Base-by-base conservation (phyloP, 2,113 vertebrate genomes). In the Gymnarchus niloticus region DNA sequence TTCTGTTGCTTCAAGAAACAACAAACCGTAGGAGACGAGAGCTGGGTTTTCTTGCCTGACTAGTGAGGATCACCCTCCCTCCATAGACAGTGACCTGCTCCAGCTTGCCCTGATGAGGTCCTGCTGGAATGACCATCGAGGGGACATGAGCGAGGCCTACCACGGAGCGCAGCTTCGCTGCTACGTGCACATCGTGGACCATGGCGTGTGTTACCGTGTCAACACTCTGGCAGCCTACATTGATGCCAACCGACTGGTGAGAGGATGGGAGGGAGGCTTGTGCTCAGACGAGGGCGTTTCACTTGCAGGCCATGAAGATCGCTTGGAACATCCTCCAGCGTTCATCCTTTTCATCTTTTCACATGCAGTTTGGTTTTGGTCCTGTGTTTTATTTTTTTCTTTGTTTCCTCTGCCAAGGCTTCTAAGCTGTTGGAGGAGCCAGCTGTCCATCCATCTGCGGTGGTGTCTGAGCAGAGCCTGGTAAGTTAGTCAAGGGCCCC, bases 241-340 rank as follows among this genome's bases (percentile, higher is more conserved):
- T 83, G 98, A 99, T 89, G 97, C 97, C 56, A 99, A 99, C 91
- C 93, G 96, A 86, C 95, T 97, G 96, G 98, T 99, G 88, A 95
- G 96, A 84, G 37, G 3, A 7, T 2, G 14, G 41, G 33, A 69
- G 12, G 61, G 61, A 41, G 10, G 14, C 41, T 41, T 73, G 25
- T 69, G 61, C 61, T 69, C 33, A 73, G 41, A 73, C 17, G 61
- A 69, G n/a, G n/a, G n/a, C n/a, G n/a, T n/a, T n/a, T n/a, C n/a
- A n/a, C n/a, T n/a, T n/a, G n/a, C n/a, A n/a, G n/a, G n/a, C n/a
- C n/a, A n/a, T n/a, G n/a, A n/a, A n/a, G n/a, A n/a, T n/a, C n/a
- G n/a, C n/a, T n/a, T n/a, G n/a, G n/a, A n/a, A n/a, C n/a, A n/a
- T n/a, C n/a, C n/a, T n/a, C n/a, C n/a, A n/a, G n/a, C n/a, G n/a